Base-by-base conservation (phyloP, 2,888 invertebrate species). In the Ornithoptera alexandrae region DNA sequence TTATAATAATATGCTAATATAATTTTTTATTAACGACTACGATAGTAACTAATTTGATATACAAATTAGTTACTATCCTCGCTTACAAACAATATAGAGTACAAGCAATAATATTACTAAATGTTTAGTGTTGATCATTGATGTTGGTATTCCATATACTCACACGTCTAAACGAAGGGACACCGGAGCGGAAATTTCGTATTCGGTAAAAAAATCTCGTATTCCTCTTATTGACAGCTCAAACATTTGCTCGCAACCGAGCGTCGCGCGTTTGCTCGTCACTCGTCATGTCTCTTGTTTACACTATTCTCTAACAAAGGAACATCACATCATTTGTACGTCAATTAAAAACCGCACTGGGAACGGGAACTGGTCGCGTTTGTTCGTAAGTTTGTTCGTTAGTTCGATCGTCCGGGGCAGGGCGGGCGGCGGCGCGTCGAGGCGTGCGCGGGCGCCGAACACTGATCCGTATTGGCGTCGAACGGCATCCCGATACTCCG, bases 371-470 rank as follows among this genome's bases (percentile, higher is more conserved):
- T 67, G 61, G 65, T 24, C 62, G 70, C 68, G 69, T 69, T 46
- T 46, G 46, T 69, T 57, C 65, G 65, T 65, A 61, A 60, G 70
- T 72, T 72, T 69, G 67, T 71, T 74, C 46, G 68, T 62, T 65
- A 59, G 53, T n/a, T 12, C 53, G n/a, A 6, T n/a, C 53, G 53
- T 53, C 4, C 30, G 50, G 46, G 62, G 39, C 30, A 59, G 88
- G 92, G 91, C 91, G 92, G 92, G 91, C 90, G 92, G 90, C 82
- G 78, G 72, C 78, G 90, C 82, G 78, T 72, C 78, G 80, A 88
- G 79, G 80, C 90, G 91, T 91, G 92, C 90, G 91, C 87, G 82
- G 82, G 84, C 89, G 89, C 84, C 88, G 90, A 77, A 76, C 80
- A 79, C 89, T 80, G 78, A 82, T 80, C 87, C 78, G 82, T 83